phyloP scores from a whole-genome alignment of 1,140 invertebrate genomes.

The Bombus huntii region DNA sequence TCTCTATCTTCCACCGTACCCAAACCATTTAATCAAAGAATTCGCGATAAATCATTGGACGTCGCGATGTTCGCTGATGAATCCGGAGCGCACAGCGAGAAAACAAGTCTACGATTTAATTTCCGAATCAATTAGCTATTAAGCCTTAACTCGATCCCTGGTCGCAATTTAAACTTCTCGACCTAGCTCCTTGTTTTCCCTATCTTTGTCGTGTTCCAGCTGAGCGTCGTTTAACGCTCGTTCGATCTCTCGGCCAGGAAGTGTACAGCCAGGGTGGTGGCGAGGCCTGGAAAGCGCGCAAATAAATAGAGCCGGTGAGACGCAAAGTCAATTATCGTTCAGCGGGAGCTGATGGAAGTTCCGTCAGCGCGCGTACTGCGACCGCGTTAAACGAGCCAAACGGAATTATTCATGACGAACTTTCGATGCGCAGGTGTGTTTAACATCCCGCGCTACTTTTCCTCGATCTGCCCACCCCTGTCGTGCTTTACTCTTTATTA shows the following conservation, averaged over 20 bases:
- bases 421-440: constrained; percentile 63
- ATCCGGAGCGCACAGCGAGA: background rate
- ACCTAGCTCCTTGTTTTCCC: constrained; percentile 14
- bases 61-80: too few species aligned
- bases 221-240: background rate
- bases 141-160: constrained; percentile 30
- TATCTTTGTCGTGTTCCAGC: constrained; percentile 9
- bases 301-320: constrained; percentile 61
- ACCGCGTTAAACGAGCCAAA: constrained; percentile 52
- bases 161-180: constrained; percentile 42
- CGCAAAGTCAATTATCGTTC: constrained; percentile 63
- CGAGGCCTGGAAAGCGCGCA: background rate
- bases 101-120: constrained; percentile 33
- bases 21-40: background rate
- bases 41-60: background rate
- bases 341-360: constrained; percentile 34
- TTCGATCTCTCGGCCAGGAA: constrained; percentile 29
- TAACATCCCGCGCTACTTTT: constrained; percentile 55
- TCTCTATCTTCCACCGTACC: background rate
- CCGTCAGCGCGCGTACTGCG: background rate
- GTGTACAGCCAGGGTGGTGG: background rate
- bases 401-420: constrained; percentile 67
- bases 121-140: constrained; percentile 38
- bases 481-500: constrained; percentile 40
- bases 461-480: constrained; percentile 6